A percentile compares a stretch with the other conserved stretches of the same genome.
phyloP scores from a whole-genome alignment of 2,888 invertebrate genomes.

The Lithosia quadra region DNA sequence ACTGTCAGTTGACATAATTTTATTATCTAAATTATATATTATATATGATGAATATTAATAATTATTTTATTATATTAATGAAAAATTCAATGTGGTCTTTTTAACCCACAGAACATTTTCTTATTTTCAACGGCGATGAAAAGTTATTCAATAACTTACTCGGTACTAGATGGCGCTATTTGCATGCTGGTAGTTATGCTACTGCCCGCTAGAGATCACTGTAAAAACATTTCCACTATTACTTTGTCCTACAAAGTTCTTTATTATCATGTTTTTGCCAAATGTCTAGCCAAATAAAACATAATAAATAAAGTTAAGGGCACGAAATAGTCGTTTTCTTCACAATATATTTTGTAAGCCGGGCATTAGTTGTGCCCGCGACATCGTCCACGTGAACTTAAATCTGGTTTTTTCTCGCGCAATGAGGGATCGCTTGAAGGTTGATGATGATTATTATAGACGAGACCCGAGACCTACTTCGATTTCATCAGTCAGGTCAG shows the following conservation, averaged over 20 bases:
- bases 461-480: background rate
- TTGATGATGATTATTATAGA: background rate
- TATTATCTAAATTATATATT: no score
- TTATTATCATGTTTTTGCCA: background rate
- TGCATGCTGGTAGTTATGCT: background rate
- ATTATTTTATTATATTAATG: no score
- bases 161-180: background rate
- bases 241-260: background rate
- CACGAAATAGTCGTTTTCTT: background rate
- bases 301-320: background rate
- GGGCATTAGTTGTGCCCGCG: background rate
- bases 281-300: background rate
- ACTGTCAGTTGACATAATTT: no score
- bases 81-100: no score
- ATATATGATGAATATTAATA: no score
- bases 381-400: background rate
- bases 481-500: slow-evolving; percentile 9
- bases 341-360: background rate
- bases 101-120: background rate
- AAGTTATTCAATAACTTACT: background rate
- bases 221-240: background rate
- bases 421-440: background rate
- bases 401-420: no score
- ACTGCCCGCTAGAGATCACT: background rate
- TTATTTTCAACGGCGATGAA: background rate